Evolutionary conservation across 1,140 invertebrate species (phyloP).

Genomic region (Drosophila kurseongensis): DNA sequence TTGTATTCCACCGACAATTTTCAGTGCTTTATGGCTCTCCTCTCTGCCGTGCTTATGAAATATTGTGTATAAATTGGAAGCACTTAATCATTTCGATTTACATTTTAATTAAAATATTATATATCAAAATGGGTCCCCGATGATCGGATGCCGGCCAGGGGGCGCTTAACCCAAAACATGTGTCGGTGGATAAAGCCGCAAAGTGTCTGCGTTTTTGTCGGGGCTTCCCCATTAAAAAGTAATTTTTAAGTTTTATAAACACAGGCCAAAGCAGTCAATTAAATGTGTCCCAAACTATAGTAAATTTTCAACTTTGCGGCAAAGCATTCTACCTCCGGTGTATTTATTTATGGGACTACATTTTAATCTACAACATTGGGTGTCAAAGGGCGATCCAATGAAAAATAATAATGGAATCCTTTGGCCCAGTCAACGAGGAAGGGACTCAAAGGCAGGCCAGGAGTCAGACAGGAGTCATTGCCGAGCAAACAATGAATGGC

Average conservation of each 20-base stretch:
- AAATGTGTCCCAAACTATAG: not conserved
- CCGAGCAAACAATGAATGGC: conserved; percentile 53
- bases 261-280: conserved; percentile 7
- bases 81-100: conserved; percentile 82
- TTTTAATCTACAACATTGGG: conserved; percentile 42
- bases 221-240: conserved; percentile 2
- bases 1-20: conserved; percentile 80
- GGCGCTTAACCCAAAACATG: conserved; percentile 50
- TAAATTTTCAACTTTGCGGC: not conserved
- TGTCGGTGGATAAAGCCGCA: conserved; percentile 22
- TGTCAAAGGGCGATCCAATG: conserved; percentile 67
- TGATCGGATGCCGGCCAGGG: conserved; percentile 31
- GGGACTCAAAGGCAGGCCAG: conserved; percentile 27
- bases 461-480: conserved; percentile 63
- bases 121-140: conserved; percentile 66
- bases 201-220: conserved; percentile 1
- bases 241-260: not conserved
- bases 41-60: conserved; percentile 62
- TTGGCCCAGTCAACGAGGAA: conserved; percentile 33
- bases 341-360: conserved; percentile 4
- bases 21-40: conserved; percentile 72
- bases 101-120: conserved; percentile 84
- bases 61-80: conserved; percentile 79
- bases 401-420: conserved; percentile 70
- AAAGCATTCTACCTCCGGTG: not conserved